Conservation (phyloP, 2,113 vertebrate genomes). For the Lepus europaeus region DNA sequence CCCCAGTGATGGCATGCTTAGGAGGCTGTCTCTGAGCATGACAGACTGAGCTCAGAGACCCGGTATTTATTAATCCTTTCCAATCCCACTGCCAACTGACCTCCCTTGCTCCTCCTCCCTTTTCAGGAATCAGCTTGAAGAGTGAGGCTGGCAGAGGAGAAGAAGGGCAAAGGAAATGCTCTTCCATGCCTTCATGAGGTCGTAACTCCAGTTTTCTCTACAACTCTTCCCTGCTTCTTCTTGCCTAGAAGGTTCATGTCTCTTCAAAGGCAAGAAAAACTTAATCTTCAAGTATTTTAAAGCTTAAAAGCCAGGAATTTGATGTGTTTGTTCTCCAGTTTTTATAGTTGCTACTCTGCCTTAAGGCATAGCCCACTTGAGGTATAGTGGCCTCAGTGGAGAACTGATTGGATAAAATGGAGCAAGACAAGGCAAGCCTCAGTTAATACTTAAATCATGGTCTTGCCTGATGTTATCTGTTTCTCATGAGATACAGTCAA, state of each 20-base stretch:
- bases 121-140: background rate
- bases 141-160: background rate
- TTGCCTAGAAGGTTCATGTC: conserved; percentile 49
- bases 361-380: background rate
- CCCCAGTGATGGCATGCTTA: background rate
- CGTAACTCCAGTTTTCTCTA: background rate
- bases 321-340: background rate
- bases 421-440: background rate
- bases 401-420: conserved; percentile 5
- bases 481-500: background rate
- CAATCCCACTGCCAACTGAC: background rate
- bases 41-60: background rate
- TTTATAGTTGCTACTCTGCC: background rate
- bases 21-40: background rate
- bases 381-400: conserved; percentile 8
- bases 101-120: background rate
- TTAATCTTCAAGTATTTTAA: conserved; percentile 61
- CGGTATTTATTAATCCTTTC: background rate
- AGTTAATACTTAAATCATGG: background rate
- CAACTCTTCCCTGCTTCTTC: background rate
- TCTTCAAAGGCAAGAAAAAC: conserved; percentile 71
- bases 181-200: background rate
- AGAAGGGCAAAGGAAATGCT: too few relatives aligned
- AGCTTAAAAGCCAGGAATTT: conserved; percentile 33
- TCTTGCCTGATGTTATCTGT: background rate